phyloP scores from a whole-genome alignment of 2,113 vertebrate genomes.

The Sceloporus tristichus region DNA sequence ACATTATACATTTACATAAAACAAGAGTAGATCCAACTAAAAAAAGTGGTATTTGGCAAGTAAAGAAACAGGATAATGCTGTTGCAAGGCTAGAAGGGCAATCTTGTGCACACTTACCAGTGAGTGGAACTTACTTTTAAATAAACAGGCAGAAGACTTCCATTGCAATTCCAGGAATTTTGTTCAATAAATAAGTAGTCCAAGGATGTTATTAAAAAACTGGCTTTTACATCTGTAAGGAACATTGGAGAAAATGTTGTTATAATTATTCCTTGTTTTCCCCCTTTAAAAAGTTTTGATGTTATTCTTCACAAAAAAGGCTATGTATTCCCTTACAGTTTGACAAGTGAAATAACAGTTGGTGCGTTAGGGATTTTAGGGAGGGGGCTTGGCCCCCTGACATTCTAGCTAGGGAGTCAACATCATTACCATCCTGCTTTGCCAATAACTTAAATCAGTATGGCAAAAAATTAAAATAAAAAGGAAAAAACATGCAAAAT shows the following conservation, averaged over 20 bases:
- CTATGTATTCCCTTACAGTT: background rate
- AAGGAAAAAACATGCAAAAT: conserved; percentile 41
- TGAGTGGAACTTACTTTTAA: background rate
- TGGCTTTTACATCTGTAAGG: conserved; percentile 25
- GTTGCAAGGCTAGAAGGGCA: background rate
- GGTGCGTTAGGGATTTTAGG: conserved; percentile 7
- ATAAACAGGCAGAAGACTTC: background rate
- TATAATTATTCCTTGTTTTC: background rate
- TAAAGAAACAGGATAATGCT: background rate
- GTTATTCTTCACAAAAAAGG: background rate
- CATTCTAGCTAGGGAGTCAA: conserved; percentile 50
- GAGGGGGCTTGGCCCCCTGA: conserved; percentile 36
- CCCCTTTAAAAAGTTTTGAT: conserved; percentile 10
- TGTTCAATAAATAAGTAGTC: conserved; percentile 16
- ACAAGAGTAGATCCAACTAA: background rate
- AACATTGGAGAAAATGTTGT: conserved; percentile 14
- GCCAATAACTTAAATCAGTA: conserved; percentile 50
- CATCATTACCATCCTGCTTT: conserved; percentile 24
- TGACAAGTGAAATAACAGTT: conserved; percentile 46
- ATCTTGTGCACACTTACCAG: background rate
- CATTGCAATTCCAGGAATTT: background rate
- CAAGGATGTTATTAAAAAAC: conserved; percentile 23
- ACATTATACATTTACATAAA: background rate
- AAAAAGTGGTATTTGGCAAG: background rate
- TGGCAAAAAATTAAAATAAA: background rate